phyloP scores from a whole-genome alignment of 2,888 invertebrate species.

The Cordilura impudica region DNA sequence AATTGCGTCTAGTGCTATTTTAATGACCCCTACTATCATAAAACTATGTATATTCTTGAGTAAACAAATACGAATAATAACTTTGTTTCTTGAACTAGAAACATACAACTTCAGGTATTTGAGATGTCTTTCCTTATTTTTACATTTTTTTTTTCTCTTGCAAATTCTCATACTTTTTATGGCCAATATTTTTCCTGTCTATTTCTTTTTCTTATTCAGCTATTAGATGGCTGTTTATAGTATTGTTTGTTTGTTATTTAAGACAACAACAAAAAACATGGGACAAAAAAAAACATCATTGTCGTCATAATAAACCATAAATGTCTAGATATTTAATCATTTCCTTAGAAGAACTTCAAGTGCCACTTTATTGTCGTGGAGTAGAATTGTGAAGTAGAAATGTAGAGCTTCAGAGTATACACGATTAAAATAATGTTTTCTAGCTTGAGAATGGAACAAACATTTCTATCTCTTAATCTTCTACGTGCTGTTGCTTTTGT shows the following conservation, averaged over 20 bases:
- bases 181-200: constrained; percentile 37
- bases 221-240: constrained; percentile 7
- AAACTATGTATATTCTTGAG: background rate
- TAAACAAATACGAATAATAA: constrained; percentile 35
- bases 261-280: constrained; percentile 12
- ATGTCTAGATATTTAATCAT: constrained; percentile 61
- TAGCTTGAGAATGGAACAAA: constrained; percentile 26
- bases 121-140: background rate
- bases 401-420: constrained; percentile 6
- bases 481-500: constrained; percentile 55
- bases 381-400: background rate
- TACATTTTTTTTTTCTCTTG: background rate
- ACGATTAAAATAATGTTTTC: constrained; percentile 4
- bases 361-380: constrained; percentile 41
- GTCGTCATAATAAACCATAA: constrained; percentile 56
- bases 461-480: constrained; percentile 55
- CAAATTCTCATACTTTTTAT: constrained; percentile 33
- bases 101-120: constrained; percentile 57
- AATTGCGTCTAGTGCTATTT: background rate
- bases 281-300: constrained; percentile 18
- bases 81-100: constrained; percentile 61
- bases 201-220: constrained; percentile 15
- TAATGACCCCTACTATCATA: background rate
- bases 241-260: constrained; percentile 8
- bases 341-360: constrained; percentile 61